Conservation (phyloP, 1,140 invertebrate species). For the Orius laevigatus region DNA sequence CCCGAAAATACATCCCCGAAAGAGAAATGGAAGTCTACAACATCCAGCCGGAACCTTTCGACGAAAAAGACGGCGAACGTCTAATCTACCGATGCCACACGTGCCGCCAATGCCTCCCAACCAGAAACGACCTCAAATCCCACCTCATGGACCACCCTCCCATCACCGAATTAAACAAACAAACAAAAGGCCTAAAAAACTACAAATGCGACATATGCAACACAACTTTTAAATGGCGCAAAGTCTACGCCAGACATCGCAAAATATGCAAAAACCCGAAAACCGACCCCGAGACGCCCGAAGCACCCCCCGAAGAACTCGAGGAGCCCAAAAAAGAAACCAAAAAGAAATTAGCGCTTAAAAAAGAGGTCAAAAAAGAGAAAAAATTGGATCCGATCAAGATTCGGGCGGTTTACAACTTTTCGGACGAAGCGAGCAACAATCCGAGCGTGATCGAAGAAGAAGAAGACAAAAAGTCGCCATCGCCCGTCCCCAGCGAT, state of each 20-base stretch:
- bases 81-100: constrained; percentile 29
- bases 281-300: background rate
- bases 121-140: constrained; percentile 24
- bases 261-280: constrained; percentile 13
- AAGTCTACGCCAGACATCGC: constrained; percentile 15
- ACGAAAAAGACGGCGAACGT: constrained; percentile 8
- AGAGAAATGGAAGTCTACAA: constrained; percentile 25
- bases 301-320: background rate
- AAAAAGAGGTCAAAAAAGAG: no score
- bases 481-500: background rate
- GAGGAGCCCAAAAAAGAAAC: background rate
- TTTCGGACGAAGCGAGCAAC: constrained; percentile 12
- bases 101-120: constrained; percentile 27
- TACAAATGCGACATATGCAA: constrained; percentile 15
- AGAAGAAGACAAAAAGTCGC: constrained; percentile 10
- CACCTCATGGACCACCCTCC: constrained; percentile 24
- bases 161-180: constrained; percentile 5
- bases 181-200: constrained; percentile 3
- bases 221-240: constrained; percentile 15
- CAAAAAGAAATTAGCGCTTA: background rate
- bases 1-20: constrained; percentile 31
- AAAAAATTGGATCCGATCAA: no score
- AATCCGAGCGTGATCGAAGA: constrained; percentile 10
- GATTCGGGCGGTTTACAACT: constrained; percentile 7
- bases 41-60: constrained; percentile 12